These are phyloP conservation scores for Cygnus buccinator DNA, from an alignment of 2,113 vertebrate species.

Conservation along the genomic window DNA sequence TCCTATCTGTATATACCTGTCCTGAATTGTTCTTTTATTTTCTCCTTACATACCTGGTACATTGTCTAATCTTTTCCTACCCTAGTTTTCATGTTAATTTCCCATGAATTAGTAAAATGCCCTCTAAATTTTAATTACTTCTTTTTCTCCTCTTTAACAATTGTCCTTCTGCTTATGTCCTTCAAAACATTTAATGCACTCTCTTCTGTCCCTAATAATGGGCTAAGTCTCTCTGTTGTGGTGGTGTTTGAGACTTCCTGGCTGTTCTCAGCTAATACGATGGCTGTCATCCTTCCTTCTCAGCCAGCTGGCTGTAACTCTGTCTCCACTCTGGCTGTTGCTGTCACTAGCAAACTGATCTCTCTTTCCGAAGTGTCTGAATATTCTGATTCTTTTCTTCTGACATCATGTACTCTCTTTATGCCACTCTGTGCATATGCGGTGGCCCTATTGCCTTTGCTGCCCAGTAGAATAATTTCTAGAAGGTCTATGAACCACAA, in stretches of 20 bases:
- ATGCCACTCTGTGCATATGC: background rate
- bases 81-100: background rate
- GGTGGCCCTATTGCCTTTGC: background rate
- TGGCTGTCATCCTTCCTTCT: background rate
- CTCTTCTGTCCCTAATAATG: background rate
- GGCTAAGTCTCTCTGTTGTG: slow-evolving; percentile 29
- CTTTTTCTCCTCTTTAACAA: background rate
- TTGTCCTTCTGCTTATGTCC: background rate
- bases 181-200: background rate
- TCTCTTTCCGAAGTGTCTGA: background rate
- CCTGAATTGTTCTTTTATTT: background rate
- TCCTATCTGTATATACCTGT: background rate
- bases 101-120: background rate
- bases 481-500: background rate
- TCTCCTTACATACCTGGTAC: background rate
- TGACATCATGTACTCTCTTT: background rate
- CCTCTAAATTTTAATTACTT: background rate
- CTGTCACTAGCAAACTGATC: background rate
- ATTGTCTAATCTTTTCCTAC: background rate
- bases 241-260: background rate
- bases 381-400: background rate
- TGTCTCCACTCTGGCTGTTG: background rate
- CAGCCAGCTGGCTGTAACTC: slow-evolving; percentile 57
- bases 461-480: background rate
- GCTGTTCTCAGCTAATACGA: slow-evolving; percentile 39